Evolutionary conservation across 2,888 invertebrate species (phyloP).

Genomic region (Catotricha subobsoleta): DNA sequence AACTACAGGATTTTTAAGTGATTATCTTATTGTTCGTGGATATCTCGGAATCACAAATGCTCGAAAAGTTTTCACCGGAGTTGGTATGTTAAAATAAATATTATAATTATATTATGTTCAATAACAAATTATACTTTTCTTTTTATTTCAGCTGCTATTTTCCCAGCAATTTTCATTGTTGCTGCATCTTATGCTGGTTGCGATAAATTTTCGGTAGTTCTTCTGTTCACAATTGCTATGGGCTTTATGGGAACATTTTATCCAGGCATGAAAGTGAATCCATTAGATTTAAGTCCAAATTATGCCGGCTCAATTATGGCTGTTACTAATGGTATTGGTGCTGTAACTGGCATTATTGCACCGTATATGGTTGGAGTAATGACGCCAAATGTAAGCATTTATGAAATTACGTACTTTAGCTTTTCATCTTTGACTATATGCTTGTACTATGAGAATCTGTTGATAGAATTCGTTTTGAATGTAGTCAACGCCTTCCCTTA

Average conservation of each 20-base stretch:
- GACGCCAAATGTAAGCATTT: conserved; percentile 40
- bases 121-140: neutral
- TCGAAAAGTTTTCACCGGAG: conserved; percentile 47
- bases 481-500: too few species aligned
- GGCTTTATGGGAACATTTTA: conserved; percentile 52
- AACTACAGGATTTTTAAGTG: conserved; percentile 45
- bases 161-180: conserved; percentile 47
- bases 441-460: too few species aligned
- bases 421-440: too few species aligned
- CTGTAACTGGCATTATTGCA: conserved; percentile 50
- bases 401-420: too few species aligned
- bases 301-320: conserved; percentile 50
- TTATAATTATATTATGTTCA: neutral
- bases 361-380: conserved; percentile 47
- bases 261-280: conserved; percentile 52
- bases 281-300: conserved; percentile 46
- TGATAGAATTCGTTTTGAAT: too few species aligned
- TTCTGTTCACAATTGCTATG: conserved; percentile 47
- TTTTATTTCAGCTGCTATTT: conserved; percentile 37
- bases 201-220: conserved; percentile 38
- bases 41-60: conserved; percentile 37
- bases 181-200: conserved; percentile 51
- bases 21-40: conserved; percentile 42
- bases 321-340: conserved; percentile 51
- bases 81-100: conserved; percentile 33